Conservation (phyloP, 2,113 vertebrate genomes). For the Gopherus flavomarginatus region DNA sequence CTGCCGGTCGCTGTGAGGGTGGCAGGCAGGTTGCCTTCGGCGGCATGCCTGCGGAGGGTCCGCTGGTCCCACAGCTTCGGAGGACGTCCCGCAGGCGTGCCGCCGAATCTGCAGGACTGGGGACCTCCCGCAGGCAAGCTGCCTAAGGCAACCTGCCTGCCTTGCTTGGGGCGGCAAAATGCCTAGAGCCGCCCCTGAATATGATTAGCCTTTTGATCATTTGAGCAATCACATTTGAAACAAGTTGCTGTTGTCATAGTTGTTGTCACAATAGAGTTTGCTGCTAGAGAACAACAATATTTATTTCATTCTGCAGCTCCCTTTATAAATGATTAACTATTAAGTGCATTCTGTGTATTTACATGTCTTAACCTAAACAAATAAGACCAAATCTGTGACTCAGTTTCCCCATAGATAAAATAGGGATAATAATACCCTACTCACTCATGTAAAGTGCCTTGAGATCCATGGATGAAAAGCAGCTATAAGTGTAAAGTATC, state of each 20-base stretch:
- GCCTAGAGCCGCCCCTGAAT: no score
- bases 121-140: no score
- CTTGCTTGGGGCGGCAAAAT: no score
- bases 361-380: not conserved
- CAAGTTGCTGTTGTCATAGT: not conserved
- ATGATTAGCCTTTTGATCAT: not conserved
- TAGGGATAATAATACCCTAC: not conserved
- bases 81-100: no score
- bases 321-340: not conserved
- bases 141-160: no score
- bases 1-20: no score
- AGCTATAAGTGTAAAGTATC: not conserved
- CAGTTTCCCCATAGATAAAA: not conserved
- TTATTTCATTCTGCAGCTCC: not conserved
- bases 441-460: not conserved
- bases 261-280: fast-evolving
- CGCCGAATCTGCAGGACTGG: no score
- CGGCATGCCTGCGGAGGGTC: no score
- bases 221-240: not conserved
- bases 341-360: not conserved
- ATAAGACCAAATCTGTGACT: not conserved
- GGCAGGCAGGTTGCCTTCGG: no score
- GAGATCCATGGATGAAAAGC: not conserved
- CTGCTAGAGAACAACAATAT: not conserved
- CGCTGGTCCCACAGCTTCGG: no score